Conservation (phyloP, 1,140 invertebrate genomes). For the Lasioglossum baleicum region DNA sequence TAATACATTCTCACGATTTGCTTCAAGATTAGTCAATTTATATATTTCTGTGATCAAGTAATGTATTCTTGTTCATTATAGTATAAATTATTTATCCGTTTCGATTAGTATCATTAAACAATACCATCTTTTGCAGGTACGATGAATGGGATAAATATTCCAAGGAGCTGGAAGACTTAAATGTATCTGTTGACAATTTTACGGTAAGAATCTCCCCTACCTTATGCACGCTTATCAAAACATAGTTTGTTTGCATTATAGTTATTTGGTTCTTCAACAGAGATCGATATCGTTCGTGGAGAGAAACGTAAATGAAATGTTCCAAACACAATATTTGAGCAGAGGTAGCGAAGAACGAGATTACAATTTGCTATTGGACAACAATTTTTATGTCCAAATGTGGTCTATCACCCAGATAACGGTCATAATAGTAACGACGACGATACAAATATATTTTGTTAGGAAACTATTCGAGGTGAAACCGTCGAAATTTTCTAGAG, state of each 20-base stretch:
- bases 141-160: conserved; percentile 96
- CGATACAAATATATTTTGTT: conserved; percentile 92
- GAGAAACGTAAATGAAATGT: conserved; percentile 91
- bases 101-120: background rate
- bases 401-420: conserved; percentile 93
- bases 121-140: conserved; percentile 80
- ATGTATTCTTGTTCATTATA: background rate
- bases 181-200: conserved; percentile 94
- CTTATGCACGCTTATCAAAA: background rate
- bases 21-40: conserved; percentile 94
- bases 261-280: conserved; percentile 81
- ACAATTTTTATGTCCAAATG: conserved; percentile 91
- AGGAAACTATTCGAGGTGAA: conserved; percentile 92
- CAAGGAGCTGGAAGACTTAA: conserved; percentile 92
- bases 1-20: conserved; percentile 96
- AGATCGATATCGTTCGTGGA: conserved; percentile 88
- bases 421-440: conserved; percentile 88
- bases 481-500: conserved; percentile 82
- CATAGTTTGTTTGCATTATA: background rate
- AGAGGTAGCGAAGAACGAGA: conserved; percentile 89
- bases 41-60: conserved; percentile 95
- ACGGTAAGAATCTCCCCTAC: conserved; percentile 83
- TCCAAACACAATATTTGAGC: conserved; percentile 90
- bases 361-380: conserved; percentile 89
- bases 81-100: background rate